Base-by-base conservation (phyloP, 2,797 vertebrate species). In the Taenioides sp. region DNA sequence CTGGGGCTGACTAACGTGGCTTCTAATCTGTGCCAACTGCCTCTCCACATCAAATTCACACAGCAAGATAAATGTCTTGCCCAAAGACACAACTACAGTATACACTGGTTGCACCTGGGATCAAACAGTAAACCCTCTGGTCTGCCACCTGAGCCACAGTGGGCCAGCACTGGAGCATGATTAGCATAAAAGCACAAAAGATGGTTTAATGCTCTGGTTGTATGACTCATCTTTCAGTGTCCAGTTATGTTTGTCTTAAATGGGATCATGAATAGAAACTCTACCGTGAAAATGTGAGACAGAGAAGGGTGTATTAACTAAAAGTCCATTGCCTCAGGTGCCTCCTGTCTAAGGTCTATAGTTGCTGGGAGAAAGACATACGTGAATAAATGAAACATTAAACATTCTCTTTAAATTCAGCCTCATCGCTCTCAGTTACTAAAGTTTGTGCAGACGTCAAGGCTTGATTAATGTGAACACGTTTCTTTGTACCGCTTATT, bases 371-470 rank as follows among this genome's bases (percentile, higher is more conserved):
- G 22, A 57, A 59, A 27, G 23, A 59, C 57, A 59, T n/a, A 59
- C 25, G 14, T 20, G 28, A 34, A 72, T 17, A 0, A 72, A 78
- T 75, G 78, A 81, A 87, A 87, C 67, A 81, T 61, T 61, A 73
- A 71, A 71, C 2, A 7, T 69, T 67, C 10, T 43, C 63, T 79
- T 72, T n/a, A 18, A 28, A 72, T 68, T 72, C 34, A 64, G 23
- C 67, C 14, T 57, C 58, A 37, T 64, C n/a, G 55, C 54, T 49
- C n/a, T 68, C 2, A 40, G 34, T 54, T 57, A 72, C 71, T 25
- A 28, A 67, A 76, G 63, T n/a, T 78, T 68, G 69, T 28, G 37
- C 7, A 31, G 31, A 69, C 7, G 28, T 55, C 68, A 74, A 73
- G 67, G 12, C 59, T 67, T 50, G 67, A 77, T 73, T 63, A 64